Conservation (phyloP, 2,113 vertebrate genomes). For the Chloebia gouldiae region DNA sequence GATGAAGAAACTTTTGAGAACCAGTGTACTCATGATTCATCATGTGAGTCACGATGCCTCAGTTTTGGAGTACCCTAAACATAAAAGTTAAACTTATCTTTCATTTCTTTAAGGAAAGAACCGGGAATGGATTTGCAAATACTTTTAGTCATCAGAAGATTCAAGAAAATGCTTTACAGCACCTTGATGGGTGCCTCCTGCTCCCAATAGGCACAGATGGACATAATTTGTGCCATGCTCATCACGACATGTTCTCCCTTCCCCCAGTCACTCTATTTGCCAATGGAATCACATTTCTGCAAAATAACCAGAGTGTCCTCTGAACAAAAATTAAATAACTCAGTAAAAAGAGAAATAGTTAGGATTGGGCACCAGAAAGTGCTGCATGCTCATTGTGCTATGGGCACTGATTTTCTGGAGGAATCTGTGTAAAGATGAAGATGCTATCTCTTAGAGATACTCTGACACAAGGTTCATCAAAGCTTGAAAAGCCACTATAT, state of each 20-base stretch:
- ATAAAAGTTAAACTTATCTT: conserved; percentile 6
- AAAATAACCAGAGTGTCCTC: neutral
- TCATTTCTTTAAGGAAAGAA: neutral
- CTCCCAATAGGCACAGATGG: neutral
- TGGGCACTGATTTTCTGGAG: neutral
- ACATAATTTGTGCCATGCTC: neutral
- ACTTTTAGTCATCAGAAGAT: neutral
- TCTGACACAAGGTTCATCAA: neutral
- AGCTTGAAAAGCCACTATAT: neutral
- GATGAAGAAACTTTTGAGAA: neutral
- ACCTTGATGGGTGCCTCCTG: neutral
- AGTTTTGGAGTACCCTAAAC: conserved; percentile 12
- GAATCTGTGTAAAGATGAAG: neutral
- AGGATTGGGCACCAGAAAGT: neutral
- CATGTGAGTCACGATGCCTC: conserved; percentile 28
- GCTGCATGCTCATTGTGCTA: neutral
- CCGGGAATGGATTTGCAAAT: neutral
- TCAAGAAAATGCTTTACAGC: neutral
- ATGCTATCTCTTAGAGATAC: neutral
- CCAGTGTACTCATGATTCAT: conserved; percentile 16
- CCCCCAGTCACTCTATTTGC: neutral
- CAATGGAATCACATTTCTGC: neutral
- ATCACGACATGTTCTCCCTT: rapidly evolving
- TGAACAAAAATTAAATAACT: neutral
- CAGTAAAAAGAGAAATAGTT: neutral